Conservation (phyloP, 2,113 vertebrate species). For the Eidolon helvum region DNA sequence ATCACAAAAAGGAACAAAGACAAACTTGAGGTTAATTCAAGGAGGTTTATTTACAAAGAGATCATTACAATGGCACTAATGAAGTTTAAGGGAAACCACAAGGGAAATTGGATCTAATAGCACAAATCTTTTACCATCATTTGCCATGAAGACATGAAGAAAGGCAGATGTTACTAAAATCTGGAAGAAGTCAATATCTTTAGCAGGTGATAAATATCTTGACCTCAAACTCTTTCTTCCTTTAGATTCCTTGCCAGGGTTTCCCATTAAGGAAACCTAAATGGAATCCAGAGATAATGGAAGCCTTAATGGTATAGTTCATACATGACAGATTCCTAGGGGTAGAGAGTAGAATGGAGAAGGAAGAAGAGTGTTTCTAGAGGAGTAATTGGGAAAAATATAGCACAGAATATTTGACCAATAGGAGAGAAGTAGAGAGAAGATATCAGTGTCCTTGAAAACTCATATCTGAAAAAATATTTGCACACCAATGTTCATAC, state of each 20-base stretch:
- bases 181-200: neutral
- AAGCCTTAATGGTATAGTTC: neutral
- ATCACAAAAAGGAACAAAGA: neutral
- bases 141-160: neutral
- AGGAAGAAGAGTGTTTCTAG: neutral
- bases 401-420: neutral
- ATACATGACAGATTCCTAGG: neutral
- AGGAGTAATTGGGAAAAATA: neutral
- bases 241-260: neutral
- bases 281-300: neutral
- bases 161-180: neutral
- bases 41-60: neutral
- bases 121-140: neutral
- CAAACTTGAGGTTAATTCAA: neutral
- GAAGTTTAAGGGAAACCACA: neutral
- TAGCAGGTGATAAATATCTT: neutral
- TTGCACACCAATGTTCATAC: no score
- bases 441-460: neutral
- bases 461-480: no score
- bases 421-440: neutral
- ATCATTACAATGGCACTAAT: neutral
- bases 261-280: neutral
- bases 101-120: neutral
- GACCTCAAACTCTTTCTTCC: neutral
- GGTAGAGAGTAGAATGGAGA: neutral